These are phyloP conservation scores for Siniperca obscura DNA, from an alignment of 2,797 vertebrate species.

Conservation along the genomic window DNA sequence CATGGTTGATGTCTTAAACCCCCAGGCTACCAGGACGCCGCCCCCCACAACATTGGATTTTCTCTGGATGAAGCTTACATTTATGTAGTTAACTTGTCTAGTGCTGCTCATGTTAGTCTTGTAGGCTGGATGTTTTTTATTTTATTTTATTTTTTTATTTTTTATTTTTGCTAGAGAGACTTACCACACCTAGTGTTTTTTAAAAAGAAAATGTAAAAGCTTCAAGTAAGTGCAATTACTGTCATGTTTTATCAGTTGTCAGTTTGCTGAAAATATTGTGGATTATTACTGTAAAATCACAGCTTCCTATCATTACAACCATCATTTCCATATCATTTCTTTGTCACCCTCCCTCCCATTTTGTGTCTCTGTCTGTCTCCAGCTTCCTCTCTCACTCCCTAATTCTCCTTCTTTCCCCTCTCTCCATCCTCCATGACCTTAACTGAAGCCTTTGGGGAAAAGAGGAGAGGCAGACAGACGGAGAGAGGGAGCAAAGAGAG, in stretches of 20 bases:
- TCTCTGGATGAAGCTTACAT: background rate
- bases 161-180: background rate
- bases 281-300: background rate
- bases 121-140: background rate
- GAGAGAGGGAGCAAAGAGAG: constrained; percentile 35
- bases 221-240: background rate
- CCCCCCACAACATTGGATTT: background rate
- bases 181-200: too few species aligned
- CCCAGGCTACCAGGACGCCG: background rate
- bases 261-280: background rate
- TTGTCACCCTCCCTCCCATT: constrained; percentile 17
- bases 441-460: constrained; percentile 50
- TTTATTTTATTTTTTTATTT: too few species aligned
- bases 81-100: background rate
- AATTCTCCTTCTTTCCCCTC: constrained; percentile 6
- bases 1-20: background rate
- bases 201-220: background rate
- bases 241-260: background rate
- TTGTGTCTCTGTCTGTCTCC: constrained; percentile 35
- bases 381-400: constrained; percentile 19
- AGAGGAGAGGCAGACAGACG: constrained; percentile 25
- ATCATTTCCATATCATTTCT: too few species aligned
- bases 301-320: background rate
- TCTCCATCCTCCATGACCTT: constrained; percentile 63
- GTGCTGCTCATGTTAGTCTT: background rate